These are phyloP conservation scores for Siderastrea radians DNA, from an alignment of 92 coral and sea anemone species.

Conservation along the genomic window DNA sequence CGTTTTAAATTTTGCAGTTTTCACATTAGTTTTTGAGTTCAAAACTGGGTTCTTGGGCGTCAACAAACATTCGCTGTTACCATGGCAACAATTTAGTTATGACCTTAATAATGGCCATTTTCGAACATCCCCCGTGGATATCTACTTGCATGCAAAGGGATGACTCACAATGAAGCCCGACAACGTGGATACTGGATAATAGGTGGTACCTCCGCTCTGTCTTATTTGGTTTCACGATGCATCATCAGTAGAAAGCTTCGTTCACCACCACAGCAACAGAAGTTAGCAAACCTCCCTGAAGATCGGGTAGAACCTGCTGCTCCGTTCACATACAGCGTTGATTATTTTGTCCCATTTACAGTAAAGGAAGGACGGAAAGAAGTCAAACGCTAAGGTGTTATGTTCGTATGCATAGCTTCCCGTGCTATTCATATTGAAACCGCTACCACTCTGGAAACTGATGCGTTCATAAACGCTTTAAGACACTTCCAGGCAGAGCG, in stretches of 20 bases:
- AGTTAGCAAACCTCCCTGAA: slow-evolving; percentile 46
- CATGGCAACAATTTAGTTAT: too few species aligned
- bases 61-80: too few species aligned
- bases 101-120: too few species aligned
- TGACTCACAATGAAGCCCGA: slow-evolving; percentile 70
- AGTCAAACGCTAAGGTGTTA: slow-evolving; percentile 52
- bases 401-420: slow-evolving; percentile 49
- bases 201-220: slow-evolving; percentile 38
- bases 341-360: slow-evolving; percentile 50
- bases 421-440: slow-evolving; percentile 56
- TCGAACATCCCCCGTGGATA: too few species aligned
- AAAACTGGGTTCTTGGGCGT: too few species aligned
- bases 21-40: too few species aligned
- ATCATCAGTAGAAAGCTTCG: slow-evolving; percentile 36
- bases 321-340: slow-evolving; percentile 52
- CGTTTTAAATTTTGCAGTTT: too few species aligned
- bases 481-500: slow-evolving; percentile 48
- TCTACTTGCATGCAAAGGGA: slow-evolving; percentile 3
- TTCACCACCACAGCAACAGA: slow-evolving; percentile 3
- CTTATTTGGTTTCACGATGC: slow-evolving; percentile 21
- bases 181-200: slow-evolving; percentile 63
- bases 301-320: slow-evolving; percentile 35
- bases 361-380: slow-evolving; percentile 51
- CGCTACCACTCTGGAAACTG: slow-evolving; percentile 23
- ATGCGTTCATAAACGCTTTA: slow-evolving; percentile 45